These are phyloP conservation scores for Nomada ruficornis DNA, from an alignment of 2,888 invertebrate genomes.

Conservation along the genomic window DNA sequence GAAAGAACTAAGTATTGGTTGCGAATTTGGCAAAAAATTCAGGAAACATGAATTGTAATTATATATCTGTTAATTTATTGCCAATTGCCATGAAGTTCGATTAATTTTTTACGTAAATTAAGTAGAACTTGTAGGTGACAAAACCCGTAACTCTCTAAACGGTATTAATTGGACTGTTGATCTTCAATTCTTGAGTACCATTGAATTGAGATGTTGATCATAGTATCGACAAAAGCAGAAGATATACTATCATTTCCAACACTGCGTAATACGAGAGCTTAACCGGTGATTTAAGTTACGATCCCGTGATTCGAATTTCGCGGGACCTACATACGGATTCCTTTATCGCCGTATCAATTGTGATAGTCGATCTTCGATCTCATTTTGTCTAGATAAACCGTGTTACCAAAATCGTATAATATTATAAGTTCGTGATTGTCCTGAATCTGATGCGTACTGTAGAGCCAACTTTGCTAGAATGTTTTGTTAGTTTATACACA, in stretches of 20 bases:
- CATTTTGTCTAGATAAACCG: constrained; percentile 1
- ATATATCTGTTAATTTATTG: no score
- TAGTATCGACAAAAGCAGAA: not conserved
- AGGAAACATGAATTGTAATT: no score
- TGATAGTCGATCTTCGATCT: no score
- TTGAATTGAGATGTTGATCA: not conserved
- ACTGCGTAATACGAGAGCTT: not conserved
- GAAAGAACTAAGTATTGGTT: not conserved
- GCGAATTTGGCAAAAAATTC: no score
- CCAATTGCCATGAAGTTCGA: not conserved
- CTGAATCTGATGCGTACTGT: not conserved
- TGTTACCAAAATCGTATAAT: not conserved
- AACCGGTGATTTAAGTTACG: not conserved
- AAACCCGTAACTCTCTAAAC: not conserved
- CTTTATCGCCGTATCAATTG: not conserved
- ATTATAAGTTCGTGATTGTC: not conserved
- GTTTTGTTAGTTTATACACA: not conserved
- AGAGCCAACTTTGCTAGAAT: not conserved
- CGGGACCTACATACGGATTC: not conserved
- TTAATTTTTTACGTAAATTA: not conserved
- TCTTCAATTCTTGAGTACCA: not conserved
- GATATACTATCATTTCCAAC: not conserved
- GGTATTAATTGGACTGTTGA: not conserved
- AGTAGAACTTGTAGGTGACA: not conserved
- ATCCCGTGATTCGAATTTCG: constrained; percentile 6